A percentile compares a stretch with the other conserved stretches of the same genome.
Evolutionary conservation across 2,797 vertebrate species (phyloP).

Genomic region (Notoglanidium macrostoma): DNA sequence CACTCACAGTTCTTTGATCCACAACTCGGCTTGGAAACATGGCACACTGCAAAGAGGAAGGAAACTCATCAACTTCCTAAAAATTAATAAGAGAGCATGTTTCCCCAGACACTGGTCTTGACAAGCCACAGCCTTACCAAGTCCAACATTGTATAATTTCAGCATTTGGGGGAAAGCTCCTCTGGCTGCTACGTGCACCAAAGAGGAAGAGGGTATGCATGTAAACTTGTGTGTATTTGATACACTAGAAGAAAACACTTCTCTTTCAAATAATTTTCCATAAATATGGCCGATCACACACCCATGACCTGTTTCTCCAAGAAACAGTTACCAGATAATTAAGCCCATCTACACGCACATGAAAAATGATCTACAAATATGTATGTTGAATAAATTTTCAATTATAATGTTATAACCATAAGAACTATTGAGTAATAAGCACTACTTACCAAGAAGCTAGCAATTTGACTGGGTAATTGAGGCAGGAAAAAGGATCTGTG

Average conservation of each 20-base stretch:
- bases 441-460: not conserved
- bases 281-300: no score
- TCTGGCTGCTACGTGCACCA: not conserved
- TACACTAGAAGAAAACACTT: not conserved
- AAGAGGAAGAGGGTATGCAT: not conserved
- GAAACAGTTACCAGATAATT: not conserved
- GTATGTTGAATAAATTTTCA: not conserved
- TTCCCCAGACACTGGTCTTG: not conserved
- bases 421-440: not conserved
- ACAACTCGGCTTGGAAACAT: slow-evolving; percentile 90
- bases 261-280: no score
- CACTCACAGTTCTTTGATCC: slow-evolving; percentile 98
- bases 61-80: not conserved
- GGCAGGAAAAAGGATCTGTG: not conserved
- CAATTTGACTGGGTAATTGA: not conserved
- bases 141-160: not conserved
- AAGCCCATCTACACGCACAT: not conserved
- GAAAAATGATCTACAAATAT: not conserved
- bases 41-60: slow-evolving; percentile 71
- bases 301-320: no score
- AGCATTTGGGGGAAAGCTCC: not conserved
- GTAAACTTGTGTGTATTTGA: not conserved
- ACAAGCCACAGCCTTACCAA: not conserved
- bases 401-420: no score
- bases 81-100: not conserved